Base-by-base conservation (phyloP, 2,113 vertebrate species). In the Delphinapterus leucas region DNA sequence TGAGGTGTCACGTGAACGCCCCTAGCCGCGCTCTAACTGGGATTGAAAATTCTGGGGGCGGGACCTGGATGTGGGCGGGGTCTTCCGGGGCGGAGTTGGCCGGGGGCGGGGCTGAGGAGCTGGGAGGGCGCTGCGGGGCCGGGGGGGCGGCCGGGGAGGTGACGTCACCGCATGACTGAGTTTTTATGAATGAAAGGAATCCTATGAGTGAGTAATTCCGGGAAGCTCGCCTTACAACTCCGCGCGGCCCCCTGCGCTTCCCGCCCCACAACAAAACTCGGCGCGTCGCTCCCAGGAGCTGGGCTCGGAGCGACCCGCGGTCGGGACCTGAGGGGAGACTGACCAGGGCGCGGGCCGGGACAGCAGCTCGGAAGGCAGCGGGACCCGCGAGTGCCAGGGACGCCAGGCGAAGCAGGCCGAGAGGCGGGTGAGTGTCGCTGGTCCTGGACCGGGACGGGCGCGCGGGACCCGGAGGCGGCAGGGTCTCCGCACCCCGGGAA, bases 121-220 rank as follows among this genome's bases (percentile, higher is more conserved):
- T 4, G 0, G 25, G 58, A 41, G 18, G 83, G 65, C 23, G 53
- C 88, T 93, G 26, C 1, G 13, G 31, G 87, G n/a, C 80, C 1
- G 17, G 41, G 65, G 77, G 38, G 60, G 74, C 25, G 11, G 89
- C 90, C 71, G 0, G n/a, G 25, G 1, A 20, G 95, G 93, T 99
- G 98, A 99, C 98, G 98, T 99, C 98, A 99, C 95, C 91, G 97
- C 97, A 98, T 99, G 99, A 99, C 99, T 99, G 98, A 98, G 98
- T 99, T 99, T 99, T 99, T 99, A 99, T 99, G 99, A 99, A 99
- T 99, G 99, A 99, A 99, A 99, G 98, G 99, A 99, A 99, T 99
- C 98, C 97, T 98, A 98, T 98, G 98, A 98, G 99, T 99, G 99
- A 99, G 99, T 99, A 99, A 99, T 99, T 98, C 98, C 97, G 98